These are phyloP conservation scores for Mus spicilegus DNA, from an alignment of 2,113 vertebrate genomes.

Conservation along the genomic window DNA sequence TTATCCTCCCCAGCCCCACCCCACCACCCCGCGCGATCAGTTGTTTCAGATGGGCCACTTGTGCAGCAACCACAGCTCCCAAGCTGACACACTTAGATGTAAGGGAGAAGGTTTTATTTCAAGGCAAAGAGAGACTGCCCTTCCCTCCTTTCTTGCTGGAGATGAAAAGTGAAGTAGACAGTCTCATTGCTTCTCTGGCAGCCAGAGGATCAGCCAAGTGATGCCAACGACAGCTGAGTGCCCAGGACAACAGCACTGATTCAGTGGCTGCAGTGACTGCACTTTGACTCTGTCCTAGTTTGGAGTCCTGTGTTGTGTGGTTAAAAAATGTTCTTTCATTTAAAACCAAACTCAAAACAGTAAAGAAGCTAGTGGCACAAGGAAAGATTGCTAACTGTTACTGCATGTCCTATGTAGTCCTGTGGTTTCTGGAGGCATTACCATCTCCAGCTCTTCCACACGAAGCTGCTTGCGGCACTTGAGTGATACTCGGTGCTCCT, in stretches of 20 bases:
- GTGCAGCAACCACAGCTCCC: background rate
- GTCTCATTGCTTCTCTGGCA: fast-evolving
- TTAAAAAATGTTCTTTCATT: background rate
- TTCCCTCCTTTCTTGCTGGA: background rate
- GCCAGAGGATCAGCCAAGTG: background rate
- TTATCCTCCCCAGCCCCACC: too few relatives aligned
- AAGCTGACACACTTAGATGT: background rate
- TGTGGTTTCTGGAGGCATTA: conserved; percentile 74
- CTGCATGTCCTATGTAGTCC: background rate
- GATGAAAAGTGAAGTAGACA: background rate
- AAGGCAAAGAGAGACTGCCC: background rate
- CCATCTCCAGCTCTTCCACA: conserved; percentile 98
- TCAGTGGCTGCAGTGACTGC: background rate
- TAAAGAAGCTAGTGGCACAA: background rate
- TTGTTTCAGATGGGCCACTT: background rate
- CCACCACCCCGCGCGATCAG: background rate
- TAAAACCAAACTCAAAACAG: background rate
- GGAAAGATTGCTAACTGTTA: background rate
- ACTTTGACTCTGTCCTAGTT: background rate
- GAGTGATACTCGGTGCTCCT: conserved; percentile 95
- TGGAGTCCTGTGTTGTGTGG: background rate
- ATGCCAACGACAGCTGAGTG: background rate
- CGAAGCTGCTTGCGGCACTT: conserved; percentile 97
- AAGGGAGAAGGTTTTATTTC: background rate
- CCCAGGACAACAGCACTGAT: background rate